Evolutionary conservation across 92 coral and sea anemone species (phyloP).

Genomic region (Bergia sp.): DNA sequence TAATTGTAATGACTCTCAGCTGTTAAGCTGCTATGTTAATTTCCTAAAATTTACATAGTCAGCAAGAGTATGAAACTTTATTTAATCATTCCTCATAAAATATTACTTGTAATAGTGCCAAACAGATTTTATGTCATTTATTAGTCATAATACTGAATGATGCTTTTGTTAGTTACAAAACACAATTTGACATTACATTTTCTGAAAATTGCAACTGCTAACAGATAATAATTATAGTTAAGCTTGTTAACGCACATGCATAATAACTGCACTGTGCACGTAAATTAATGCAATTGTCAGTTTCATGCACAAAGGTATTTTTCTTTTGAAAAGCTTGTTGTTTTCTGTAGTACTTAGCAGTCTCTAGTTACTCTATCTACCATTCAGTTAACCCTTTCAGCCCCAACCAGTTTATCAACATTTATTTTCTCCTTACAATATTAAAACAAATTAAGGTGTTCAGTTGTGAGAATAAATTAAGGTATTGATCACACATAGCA

Average conservation of each 20-base stretch:
- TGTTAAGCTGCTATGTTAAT: background rate
- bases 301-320: background rate
- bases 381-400: too few species aligned
- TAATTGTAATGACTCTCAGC: background rate
- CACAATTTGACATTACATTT: too few species aligned
- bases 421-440: too few species aligned
- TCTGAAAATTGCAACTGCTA: background rate
- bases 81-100: background rate
- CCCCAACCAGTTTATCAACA: too few species aligned
- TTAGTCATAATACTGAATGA: background rate
- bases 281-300: background rate
- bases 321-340: too few species aligned
- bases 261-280: background rate
- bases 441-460: too few species aligned
- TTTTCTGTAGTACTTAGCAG: too few species aligned
- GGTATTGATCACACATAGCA: too few species aligned
- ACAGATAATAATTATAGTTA: too few species aligned
- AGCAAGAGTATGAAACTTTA: background rate
- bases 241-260: background rate
- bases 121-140: background rate
- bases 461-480: too few species aligned
- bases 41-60: background rate
- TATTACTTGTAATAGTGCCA: background rate
- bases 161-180: background rate
- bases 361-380: too few species aligned